A percentile compares a stretch with the other conserved stretches of the same genome.
Evolutionary conservation across 30 jellyfish, hydroid and myxozoan species (phyloP).

Genomic region (Pelagia noctiluca): DNA sequence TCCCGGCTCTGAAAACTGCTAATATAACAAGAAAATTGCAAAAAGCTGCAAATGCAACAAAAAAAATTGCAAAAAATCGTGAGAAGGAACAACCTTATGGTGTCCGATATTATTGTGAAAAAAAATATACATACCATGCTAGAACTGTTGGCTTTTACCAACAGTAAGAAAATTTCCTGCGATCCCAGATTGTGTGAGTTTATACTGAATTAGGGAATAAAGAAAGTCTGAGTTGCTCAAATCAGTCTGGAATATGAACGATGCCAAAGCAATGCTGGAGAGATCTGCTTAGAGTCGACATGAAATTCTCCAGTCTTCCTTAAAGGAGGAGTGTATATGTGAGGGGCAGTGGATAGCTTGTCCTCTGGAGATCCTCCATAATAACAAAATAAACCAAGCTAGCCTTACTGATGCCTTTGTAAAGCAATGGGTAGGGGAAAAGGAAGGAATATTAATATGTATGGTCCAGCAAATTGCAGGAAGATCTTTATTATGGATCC

Average conservation of each 20-base stretch:
- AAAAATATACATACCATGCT: background rate
- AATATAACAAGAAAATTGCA: conserved; percentile 12
- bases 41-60: background rate
- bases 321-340: conserved; percentile 29
- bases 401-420: conserved; percentile 2
- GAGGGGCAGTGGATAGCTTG: conserved; percentile 17
- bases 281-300: background rate
- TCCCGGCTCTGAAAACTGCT: conserved; percentile 44
- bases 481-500: conserved; percentile 32
- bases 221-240: conserved; percentile 25
- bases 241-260: conserved; percentile 43
- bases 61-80: background rate
- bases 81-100: conserved; percentile 20
- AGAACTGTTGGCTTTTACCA: conserved; percentile 36
- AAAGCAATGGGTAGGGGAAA: conserved; percentile 22
- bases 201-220: conserved; percentile 16
- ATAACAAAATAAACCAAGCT: background rate
- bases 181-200: conserved; percentile 20
- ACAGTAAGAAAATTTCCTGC: background rate
- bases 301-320: background rate
- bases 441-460: conserved; percentile 17
- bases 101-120: conserved; percentile 6
- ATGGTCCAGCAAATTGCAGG: conserved; percentile 59
- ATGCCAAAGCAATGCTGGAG: background rate
- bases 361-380: conserved; percentile 1